Base-by-base conservation (phyloP, 2,113 vertebrate species). In the Fregetta grallaria region DNA sequence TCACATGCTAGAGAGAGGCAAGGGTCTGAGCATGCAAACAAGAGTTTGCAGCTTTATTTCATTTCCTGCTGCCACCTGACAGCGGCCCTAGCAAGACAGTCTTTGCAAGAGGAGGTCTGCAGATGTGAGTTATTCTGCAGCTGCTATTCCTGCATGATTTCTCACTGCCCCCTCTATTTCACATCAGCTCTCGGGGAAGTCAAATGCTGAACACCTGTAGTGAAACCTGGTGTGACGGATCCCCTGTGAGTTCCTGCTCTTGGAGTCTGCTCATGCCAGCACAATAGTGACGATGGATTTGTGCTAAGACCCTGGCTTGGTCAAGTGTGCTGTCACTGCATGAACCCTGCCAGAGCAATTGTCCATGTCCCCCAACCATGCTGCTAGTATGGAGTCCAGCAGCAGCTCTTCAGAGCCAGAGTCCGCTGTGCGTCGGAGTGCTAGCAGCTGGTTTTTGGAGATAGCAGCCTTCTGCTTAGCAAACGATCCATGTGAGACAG, bases 211-310 rank as follows among this genome's bases (percentile, higher is more conserved):
- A 83, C 4, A 61, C 16, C n/a, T 45, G 16, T 3, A 34, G 26
- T 17, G 26, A 70, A 66, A 42, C 10, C 61, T 71, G 50, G 12
- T 58, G 18, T 56, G 21, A 34, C 21, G 76, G 49, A 49, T 4
- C 8, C 36, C 6, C 15, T 20, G 11, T 3, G 19, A 78, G 45
- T 40, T 74, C 50, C 55, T 36, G 14, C 10, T 65, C 50, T n/a
- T 47, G 56, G 42, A 42, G 26, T 27, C n/a, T 67, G 56, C 27
- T 58, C 42, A 7, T 15, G 52, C 34, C 36, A 66, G 56, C 62
- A 75, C 47, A 49, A 26, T 0, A 27, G 25, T 16, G 15, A 16
- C 1, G 4, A 45, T 0, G 52, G 38, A 36, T 29, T 66, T 79
- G 19, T 50, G 22, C 49, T 23, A 47, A 73, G 22, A 38, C 13